phyloP scores from a whole-genome alignment of 2,888 invertebrate genomes.

The Agapetus fuscipes region DNA sequence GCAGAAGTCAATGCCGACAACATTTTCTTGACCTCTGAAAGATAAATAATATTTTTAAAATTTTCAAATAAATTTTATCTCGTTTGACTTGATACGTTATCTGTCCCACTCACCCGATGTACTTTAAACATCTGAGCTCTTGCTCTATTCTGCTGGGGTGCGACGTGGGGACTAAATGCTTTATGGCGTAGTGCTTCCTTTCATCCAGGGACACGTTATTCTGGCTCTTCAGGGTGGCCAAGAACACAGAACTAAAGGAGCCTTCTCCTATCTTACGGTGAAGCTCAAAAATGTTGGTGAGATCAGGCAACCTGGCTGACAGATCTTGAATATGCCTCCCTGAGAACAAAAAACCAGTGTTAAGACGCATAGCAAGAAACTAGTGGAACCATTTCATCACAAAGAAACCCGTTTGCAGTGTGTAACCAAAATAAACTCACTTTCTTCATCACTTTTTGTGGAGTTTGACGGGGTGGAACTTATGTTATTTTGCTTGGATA shows the following conservation, averaged over 20 bases:
- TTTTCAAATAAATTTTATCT: too few species aligned
- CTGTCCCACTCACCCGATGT: constrained; percentile 64
- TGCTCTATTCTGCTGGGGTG: constrained; percentile 73
- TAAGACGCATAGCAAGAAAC: background rate
- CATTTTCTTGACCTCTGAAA: constrained; percentile 68
- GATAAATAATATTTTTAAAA: too few species aligned
- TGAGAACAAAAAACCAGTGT: constrained; percentile 18
- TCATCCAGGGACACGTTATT: constrained; percentile 30
- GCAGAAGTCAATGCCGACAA: constrained; percentile 72
- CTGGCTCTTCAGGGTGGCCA: constrained; percentile 56
- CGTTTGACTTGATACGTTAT: too few species aligned
- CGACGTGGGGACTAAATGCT: constrained; percentile 79
- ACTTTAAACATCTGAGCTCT: constrained; percentile 68
- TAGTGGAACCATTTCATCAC: background rate
- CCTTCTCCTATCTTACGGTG: constrained; percentile 71
- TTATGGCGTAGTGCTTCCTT: constrained; percentile 66
- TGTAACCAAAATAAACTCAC: constrained; percentile 8
- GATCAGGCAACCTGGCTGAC: constrained; percentile 45
- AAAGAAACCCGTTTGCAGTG: background rate
- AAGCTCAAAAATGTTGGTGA: constrained; percentile 54
- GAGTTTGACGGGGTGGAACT: constrained; percentile 8
- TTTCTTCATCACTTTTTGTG: constrained; percentile 15
- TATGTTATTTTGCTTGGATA: constrained; percentile 11
- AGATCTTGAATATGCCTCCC: constrained; percentile 38
- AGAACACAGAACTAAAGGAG: constrained; percentile 79